Evolutionary conservation across 1,140 invertebrate species (phyloP).

Genomic region (Orchestia grillus): DNA sequence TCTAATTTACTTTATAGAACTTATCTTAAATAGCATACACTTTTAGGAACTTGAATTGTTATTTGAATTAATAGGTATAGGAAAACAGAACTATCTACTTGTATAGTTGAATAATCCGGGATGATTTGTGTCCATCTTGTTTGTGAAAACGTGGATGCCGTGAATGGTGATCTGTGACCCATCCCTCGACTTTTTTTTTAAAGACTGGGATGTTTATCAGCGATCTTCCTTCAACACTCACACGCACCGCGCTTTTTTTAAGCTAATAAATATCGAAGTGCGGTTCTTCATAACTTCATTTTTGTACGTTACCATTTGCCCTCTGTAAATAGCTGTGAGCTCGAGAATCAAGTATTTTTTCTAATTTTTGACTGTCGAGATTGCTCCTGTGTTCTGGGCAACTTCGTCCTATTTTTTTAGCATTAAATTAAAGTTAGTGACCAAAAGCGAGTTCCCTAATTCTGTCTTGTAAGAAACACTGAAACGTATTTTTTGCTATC

Average conservation of each 20-base stretch:
- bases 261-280: neutral
- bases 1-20: constrained; percentile 65
- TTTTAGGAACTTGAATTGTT: constrained; percentile 18
- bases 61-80: constrained; percentile 7
- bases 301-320: neutral
- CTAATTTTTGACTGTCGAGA: neutral
- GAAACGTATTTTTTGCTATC: neutral
- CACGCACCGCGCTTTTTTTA: neutral
- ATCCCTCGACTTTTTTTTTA: neutral
- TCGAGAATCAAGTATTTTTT: constrained; percentile 10
- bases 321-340: neutral
- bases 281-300: neutral
- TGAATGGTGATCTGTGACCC: neutral
- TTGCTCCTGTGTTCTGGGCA: neutral
- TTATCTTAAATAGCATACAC: constrained; percentile 67
- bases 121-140: constrained; percentile 8
- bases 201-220: neutral
- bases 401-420: constrained; percentile 9
- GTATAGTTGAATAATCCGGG: neutral
- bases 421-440: neutral
- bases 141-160: neutral
- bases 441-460: neutral
- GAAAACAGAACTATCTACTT: neutral
- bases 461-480: neutral
- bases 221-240: neutral